Evolutionary conservation across 2,113 vertebrate genomes (phyloP).

Genomic region (Formicarius rufipectus): DNA sequence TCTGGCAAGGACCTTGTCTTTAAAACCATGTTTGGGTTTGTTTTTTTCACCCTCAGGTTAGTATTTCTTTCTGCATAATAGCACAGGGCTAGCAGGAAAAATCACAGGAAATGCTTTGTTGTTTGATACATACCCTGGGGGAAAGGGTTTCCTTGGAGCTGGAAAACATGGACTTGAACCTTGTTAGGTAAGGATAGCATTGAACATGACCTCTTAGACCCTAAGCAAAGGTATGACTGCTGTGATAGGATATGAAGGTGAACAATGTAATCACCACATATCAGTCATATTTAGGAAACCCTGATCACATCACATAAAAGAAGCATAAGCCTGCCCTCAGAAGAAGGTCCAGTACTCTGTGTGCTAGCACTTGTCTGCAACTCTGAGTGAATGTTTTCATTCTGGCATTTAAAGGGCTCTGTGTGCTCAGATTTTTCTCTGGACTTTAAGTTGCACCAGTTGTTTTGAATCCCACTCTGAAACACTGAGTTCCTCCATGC

Average conservation of each 20-base stretch:
- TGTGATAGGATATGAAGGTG: neutral
- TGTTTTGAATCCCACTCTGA: neutral
- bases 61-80: neutral
- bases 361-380: neutral
- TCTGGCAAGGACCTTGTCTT: neutral
- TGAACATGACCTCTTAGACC: neutral
- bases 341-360: neutral
- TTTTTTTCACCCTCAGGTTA: neutral
- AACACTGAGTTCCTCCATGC: neutral
- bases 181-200: neutral
- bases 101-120: neutral
- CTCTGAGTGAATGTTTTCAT: neutral
- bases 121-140: neutral
- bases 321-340: neutral
- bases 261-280: neutral
- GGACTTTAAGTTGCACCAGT: neutral
- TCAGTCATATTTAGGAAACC: neutral
- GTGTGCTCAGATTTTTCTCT: neutral
- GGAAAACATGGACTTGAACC: neutral
- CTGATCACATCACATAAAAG: neutral
- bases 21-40: neutral
- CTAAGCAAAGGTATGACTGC: neutral
- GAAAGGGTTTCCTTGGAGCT: neutral
- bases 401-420: neutral
- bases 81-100: neutral